These are phyloP conservation scores for Callimorpha dominula DNA, from an alignment of 2,888 invertebrate genomes.

Conservation along the genomic window DNA sequence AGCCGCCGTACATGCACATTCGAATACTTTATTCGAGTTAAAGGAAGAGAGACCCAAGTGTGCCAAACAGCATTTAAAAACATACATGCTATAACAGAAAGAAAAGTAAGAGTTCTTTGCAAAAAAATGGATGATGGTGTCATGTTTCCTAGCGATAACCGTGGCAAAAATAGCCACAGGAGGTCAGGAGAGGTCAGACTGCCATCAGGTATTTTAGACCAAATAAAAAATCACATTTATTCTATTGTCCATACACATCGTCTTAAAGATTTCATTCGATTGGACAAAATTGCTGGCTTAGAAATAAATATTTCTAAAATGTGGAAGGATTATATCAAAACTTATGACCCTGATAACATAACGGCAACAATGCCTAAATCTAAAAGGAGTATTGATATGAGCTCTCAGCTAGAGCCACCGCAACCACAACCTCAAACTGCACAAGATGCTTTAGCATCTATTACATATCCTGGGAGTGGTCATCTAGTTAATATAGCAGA, in stretches of 20 bases:
- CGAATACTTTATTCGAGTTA: slow-evolving; percentile 86
- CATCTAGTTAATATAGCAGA: slow-evolving; percentile 83
- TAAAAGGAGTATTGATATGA: slow-evolving; percentile 72
- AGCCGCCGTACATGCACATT: slow-evolving; percentile 86
- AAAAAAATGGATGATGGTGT: slow-evolving; percentile 87
- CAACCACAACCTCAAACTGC: slow-evolving; percentile 58
- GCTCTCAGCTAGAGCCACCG: slow-evolving; percentile 59
- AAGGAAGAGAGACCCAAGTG: slow-evolving; percentile 85
- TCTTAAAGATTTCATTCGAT: slow-evolving; percentile 83
- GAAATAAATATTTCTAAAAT: slow-evolving; percentile 87
- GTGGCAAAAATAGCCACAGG: slow-evolving; percentile 85
- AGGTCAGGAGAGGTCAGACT: slow-evolving; percentile 84
- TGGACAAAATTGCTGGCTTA: slow-evolving; percentile 85
- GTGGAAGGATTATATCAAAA: slow-evolving; percentile 87
- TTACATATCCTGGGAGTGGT: slow-evolving; percentile 80
- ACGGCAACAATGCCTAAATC: slow-evolving; percentile 82
- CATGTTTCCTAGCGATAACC: slow-evolving; percentile 86
- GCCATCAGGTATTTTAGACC: slow-evolving; percentile 79
- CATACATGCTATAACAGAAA: slow-evolving; percentile 86
- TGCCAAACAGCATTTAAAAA: slow-evolving; percentile 87
- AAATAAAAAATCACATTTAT: slow-evolving; percentile 86
- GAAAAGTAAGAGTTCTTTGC: slow-evolving; percentile 86
- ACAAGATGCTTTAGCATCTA: slow-evolving; percentile 72
- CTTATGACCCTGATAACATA: slow-evolving; percentile 84
- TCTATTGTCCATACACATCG: slow-evolving; percentile 84